These are phyloP conservation scores for Crotalus viridis DNA, from an alignment of 2,113 vertebrate species.

Conservation along the genomic window DNA sequence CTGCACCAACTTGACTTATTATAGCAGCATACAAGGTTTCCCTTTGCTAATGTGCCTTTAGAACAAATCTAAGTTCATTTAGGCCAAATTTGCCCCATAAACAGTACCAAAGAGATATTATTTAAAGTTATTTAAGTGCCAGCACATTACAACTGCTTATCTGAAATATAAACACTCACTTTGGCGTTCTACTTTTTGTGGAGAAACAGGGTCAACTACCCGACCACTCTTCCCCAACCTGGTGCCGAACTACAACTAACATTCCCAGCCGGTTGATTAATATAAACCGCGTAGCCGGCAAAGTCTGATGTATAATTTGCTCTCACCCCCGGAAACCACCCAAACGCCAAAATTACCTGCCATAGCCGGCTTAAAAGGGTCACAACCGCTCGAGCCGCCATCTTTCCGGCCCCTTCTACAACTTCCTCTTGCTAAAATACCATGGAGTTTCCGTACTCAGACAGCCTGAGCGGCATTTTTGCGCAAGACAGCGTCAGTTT, in stretches of 20 bases:
- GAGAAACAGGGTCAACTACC: not conserved
- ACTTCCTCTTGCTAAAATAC: not conserved
- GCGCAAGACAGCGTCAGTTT: not conserved
- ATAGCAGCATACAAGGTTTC: not conserved
- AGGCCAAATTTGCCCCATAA: not conserved
- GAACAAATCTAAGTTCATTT: not conserved
- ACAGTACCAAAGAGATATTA: not conserved
- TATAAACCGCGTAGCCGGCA: not conserved
- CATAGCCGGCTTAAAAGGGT: not conserved
- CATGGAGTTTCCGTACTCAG: not conserved
- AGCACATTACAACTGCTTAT: not conserved
- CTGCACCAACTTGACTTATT: not conserved
- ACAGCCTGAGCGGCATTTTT: not conserved
- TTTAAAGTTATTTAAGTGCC: not conserved
- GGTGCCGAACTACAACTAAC: not conserved
- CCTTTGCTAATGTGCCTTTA: not conserved
- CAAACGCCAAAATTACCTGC: conserved; percentile 53
- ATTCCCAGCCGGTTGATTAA: not conserved
- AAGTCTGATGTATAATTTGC: not conserved
- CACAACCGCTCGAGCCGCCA: conserved; percentile 47
- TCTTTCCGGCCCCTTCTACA: not conserved
- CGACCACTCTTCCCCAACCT: not conserved
- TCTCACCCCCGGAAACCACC: not conserved
- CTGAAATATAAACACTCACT: not conserved
- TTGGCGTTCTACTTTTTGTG: not conserved